phyloP scores from a whole-genome alignment of 1,140 invertebrate genomes.

The Metopolophium dirhodum region DNA sequence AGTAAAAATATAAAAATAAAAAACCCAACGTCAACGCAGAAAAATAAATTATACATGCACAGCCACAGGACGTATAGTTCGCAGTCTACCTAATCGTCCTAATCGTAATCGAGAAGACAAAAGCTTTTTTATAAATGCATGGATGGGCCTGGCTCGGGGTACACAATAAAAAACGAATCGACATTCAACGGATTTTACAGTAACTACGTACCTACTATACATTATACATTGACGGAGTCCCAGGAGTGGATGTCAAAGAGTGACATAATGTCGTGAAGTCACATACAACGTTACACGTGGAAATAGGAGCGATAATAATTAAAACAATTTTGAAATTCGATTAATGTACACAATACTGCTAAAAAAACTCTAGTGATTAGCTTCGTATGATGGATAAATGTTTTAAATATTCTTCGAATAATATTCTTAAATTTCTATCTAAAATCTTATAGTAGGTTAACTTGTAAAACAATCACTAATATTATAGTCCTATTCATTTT shows the following conservation, averaged over 20 bases:
- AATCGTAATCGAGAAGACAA: neutral
- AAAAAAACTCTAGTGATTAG: neutral
- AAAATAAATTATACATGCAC: neutral
- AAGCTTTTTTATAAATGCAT: neutral
- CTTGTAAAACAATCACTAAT: too few relatives aligned
- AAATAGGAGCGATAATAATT: neutral
- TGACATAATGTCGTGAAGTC: neutral
- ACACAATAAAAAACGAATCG: neutral
- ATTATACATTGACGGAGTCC: neutral
- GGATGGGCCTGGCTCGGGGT: neutral
- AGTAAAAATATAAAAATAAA: constrained; percentile 29
- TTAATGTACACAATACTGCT: neutral
- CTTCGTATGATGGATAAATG: neutral
- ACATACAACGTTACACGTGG: neutral
- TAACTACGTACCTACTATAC: neutral
- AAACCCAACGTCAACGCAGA: neutral
- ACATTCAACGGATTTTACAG: neutral
- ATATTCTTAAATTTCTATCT: neutral
- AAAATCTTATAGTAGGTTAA: neutral
- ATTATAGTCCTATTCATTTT: neutral
- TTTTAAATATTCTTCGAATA: neutral
- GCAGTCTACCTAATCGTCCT: neutral
- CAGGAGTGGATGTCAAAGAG: neutral
- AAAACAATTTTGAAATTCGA: neutral
- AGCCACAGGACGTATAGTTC: neutral